Percentiles rank a stretch among this genome's conserved stretches.
These are phyloP conservation scores for Desmophyllum pertusum DNA, from an alignment of 92 coral and sea anemone genomes.

Conservation along the genomic window DNA sequence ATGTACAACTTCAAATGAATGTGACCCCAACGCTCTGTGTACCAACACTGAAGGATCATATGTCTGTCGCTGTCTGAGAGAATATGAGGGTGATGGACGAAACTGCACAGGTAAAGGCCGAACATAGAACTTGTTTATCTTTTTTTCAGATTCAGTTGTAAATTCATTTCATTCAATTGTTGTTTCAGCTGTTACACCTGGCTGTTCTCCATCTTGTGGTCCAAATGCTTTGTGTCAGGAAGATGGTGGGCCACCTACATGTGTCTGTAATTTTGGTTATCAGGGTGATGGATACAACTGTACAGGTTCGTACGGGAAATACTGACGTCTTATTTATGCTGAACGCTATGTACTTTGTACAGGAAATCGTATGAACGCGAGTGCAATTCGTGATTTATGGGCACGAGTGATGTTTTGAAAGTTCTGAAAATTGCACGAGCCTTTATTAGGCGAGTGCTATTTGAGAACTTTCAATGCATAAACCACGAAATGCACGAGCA, in stretches of 20 bases:
- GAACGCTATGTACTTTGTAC: too few species aligned
- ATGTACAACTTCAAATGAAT: constrained; percentile 12
- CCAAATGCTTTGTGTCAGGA: constrained; percentile 47
- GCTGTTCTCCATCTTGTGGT: constrained; percentile 48
- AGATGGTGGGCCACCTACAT: constrained; percentile 25
- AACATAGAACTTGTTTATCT: neutral
- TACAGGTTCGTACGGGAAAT: constrained; percentile 8
- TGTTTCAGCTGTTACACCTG: constrained; percentile 26
- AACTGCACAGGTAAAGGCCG: constrained; percentile 25
- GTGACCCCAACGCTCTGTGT: constrained; percentile 20
- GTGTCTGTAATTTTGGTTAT: constrained; percentile 49
- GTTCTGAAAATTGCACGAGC: too few species aligned
- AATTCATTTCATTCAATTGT: neutral
- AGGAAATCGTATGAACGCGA: too few species aligned
- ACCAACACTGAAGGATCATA: constrained; percentile 25
- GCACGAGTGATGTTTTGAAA: too few species aligned
- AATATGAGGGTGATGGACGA: constrained; percentile 27
- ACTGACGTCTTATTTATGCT: neutral
- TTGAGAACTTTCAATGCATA: too few species aligned
- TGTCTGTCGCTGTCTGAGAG: constrained; percentile 10
- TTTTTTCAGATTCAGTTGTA: neutral
- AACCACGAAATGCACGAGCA: too few species aligned
- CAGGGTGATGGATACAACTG: constrained; percentile 48
- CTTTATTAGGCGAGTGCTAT: too few species aligned
- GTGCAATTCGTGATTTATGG: too few species aligned